Evolutionary conservation across 2,113 vertebrate genomes (phyloP), one percentile per base, ranked within the genome.

Genomic region (Lota lota): DNA sequence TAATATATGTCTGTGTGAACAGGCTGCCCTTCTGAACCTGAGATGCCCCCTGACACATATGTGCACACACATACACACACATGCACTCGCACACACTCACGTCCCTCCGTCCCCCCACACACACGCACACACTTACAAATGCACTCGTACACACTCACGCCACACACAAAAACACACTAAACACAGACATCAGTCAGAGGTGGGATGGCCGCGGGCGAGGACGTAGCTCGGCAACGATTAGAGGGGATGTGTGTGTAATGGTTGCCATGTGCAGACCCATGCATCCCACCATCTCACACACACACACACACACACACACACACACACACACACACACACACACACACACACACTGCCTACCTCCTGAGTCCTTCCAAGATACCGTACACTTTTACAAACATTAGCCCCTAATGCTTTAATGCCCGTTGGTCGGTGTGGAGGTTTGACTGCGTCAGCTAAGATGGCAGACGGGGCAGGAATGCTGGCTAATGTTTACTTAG

Each of bases 351-450:
- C 66, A 58, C 66, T 68, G 60, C 80, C 85, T 85, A 85, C 87
- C 73, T 81, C 83, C 81, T 10, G 64, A 88, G 89, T 83, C 88
- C 85, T 79, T 83, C 79, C 86, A 83, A 88, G 87, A 84, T 89
- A 91, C 85, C 82, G 79, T 87, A 90, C 88, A 91, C 91, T 91
- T 92, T 90, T 89, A 90, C 89, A 91, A 92, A 92, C 91, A 92
- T 92, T 91, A 91, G 86, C 86, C 70, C 67, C 81, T 92, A 92
- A 93, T 91, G 90, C 92, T 85, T 90, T 92, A 91, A 92, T 92
- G 92, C 89, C 86, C 80, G 80, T 88, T 74, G 63, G 80, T 90
- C 83, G 80, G 76, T 64, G 76, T 67, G 40, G 40, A 7, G 40
- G 40, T 47, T 14, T 14, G 36, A 4, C 40, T 47, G 40, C 40